Evolutionary conservation across 2,113 vertebrate species (phyloP).

Genomic region (Lepus timidus): DNA sequence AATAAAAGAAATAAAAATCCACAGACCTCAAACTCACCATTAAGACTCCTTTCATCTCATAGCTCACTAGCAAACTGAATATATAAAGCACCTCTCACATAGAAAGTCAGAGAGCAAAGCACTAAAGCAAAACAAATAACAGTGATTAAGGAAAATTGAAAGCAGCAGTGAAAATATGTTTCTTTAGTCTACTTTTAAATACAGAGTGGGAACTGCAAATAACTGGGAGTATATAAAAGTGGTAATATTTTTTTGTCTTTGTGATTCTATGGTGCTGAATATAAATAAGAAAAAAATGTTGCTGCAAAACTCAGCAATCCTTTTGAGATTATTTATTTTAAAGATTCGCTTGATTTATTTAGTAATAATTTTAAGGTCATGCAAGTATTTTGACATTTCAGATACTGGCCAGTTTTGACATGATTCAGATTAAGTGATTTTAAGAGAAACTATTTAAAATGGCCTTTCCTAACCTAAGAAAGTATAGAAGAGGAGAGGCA

Average conservation of each 20-base stretch:
- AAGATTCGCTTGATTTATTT: slow-evolving; percentile 49
- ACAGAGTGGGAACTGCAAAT: slow-evolving; percentile 64
- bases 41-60: slow-evolving; percentile 74
- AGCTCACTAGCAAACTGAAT: slow-evolving; percentile 78
- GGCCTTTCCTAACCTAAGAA: neutral
- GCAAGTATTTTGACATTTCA: slow-evolving; percentile 17
- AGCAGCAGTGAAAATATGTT: slow-evolving; percentile 73
- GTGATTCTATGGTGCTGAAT: slow-evolving; percentile 55
- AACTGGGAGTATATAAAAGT: slow-evolving; percentile 24
- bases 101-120: slow-evolving; percentile 78
- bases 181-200: slow-evolving; percentile 75
- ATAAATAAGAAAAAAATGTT: slow-evolving; percentile 16
- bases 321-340: slow-evolving; percentile 50
- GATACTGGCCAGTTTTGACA: neutral
- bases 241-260: slow-evolving; percentile 43
- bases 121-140: slow-evolving; percentile 83
- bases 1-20: slow-evolving; percentile 56
- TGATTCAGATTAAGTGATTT: slow-evolving; percentile 20
- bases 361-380: neutral
- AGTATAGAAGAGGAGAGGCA: neutral
- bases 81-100: slow-evolving; percentile 77
- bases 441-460: slow-evolving; percentile 28
- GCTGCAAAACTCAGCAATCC: slow-evolving; percentile 8
- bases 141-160: slow-evolving; percentile 81
- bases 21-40: slow-evolving; percentile 66